Conservation (phyloP, 2,797 vertebrate genomes). For the Scolopax bukidnonensis region DNA sequence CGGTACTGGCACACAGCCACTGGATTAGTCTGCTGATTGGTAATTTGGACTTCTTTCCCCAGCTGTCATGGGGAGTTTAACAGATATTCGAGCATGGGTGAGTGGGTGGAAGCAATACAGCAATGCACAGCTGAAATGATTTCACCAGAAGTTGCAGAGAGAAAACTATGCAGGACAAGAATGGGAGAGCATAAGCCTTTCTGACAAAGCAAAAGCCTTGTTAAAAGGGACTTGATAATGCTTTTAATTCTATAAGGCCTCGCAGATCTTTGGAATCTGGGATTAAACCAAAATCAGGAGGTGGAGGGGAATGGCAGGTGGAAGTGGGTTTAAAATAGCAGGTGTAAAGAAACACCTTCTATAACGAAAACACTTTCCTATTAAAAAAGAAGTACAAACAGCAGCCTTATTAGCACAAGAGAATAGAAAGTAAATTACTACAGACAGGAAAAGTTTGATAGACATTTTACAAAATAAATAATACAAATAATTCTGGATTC, state of each 20-base stretch:
- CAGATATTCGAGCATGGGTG: slow-evolving; percentile 16
- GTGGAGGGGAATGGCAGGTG: not conserved
- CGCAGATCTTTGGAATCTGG: not conserved
- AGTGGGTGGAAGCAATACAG: slow-evolving; percentile 56
- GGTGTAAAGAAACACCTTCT: not conserved
- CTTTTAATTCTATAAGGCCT: not conserved
- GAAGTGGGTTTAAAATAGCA: not conserved
- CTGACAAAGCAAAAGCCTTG: slow-evolving; percentile 38
- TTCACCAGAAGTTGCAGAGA: slow-evolving; percentile 17
- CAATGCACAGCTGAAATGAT: slow-evolving; percentile 37
- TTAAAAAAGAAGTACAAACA: not conserved
- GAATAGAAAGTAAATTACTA: not conserved
- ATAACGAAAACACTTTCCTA: not conserved
- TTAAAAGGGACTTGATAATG: slow-evolving; percentile 1
- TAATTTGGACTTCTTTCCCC: slow-evolving; percentile 25
- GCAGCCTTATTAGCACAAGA: not conserved
- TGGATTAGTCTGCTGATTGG: slow-evolving; percentile 30
- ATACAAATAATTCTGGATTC: not conserved
- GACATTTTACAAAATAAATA: not conserved
- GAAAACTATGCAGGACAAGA: slow-evolving; percentile 21
- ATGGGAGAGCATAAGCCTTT: not conserved
- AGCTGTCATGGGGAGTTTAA: slow-evolving; percentile 43
- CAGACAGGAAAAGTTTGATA: not conserved
- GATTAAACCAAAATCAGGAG: not conserved
- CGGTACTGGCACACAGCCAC: not conserved